Base-by-base conservation (phyloP, 2,888 invertebrate genomes). In the Eristalinus sepulchralis region DNA sequence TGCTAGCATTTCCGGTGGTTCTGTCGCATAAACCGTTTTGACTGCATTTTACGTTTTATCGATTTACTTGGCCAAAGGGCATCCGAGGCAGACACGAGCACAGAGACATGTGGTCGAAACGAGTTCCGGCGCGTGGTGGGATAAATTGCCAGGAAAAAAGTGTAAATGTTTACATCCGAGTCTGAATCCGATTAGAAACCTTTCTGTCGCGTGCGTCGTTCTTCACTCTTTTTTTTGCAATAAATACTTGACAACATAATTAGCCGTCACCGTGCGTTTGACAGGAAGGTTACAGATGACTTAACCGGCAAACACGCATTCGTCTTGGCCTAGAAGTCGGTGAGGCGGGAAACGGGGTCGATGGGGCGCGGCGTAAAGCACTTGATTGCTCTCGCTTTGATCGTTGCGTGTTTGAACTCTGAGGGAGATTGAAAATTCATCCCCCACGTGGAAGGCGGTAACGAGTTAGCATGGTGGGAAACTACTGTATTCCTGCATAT, bases 121-220 rank as follows among this genome's bases (percentile, higher is more conserved):
- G 47, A 17, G 17, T 39, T n/a, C 17, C n/a, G 39, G 47, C 17
- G 39, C n/a, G 39, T 31, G 34, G 34, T 53, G 53, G 17, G 17
- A 5, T 17, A 53, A 53, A n/a, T 27, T 39, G 79, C 66, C 71
- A 73, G 70, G 67, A 68, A 68, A 81, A 68, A 68, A 81, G 63
- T 59, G 47, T 82, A 76, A 47, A 64, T 76, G 70, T 75, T 68
- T 75, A 62, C 57, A 68, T 47, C 17, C 47, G 17, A 47, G 47
- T 57, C 27, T 81, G 34, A 68, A 55, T 39, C 73, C 39, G 72
- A 64, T 57, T 36, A 70, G 34, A 66, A 47, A 34, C 60, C 27
- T 36, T 53, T 63, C 64, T 57, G 39, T 64, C 70, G 27, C 27
- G 27, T 27, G 27, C 27, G 63, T 24, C 20, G 10, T n/a, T 39